Evolutionary conservation across 2,113 vertebrate species (phyloP), one percentile per base, ranked within the genome.

Genomic region (Sphyrna mokarran): DNA sequence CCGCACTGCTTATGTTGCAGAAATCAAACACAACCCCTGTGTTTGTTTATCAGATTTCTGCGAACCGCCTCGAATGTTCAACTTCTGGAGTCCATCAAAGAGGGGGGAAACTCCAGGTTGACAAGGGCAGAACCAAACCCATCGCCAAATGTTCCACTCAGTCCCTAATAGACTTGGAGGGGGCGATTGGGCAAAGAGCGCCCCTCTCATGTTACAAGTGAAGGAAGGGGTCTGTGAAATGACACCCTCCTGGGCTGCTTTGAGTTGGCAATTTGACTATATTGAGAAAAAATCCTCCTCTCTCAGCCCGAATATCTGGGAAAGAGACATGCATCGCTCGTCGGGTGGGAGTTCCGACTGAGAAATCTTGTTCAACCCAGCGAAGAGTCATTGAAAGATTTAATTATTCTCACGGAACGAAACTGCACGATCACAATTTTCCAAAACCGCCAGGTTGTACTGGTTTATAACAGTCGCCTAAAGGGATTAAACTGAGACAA

Each of bases 401-500:
- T 14, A 93, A 40, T 7, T 66, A 0, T 48, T 11, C 9, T 69
- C 69, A 18, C 40, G 26, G n/a, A 70, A 26, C 69, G 18, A 18
- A 63, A 29, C 58, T n/a, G 63, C 14, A 61, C 33, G 13, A 13
- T 43, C 23, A 26, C 48, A 58, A 5, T 66, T 66, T 63, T 63
- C 26, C 54, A 94, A 40, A 68, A 10, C 22, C 10, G 68, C 61
- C 37, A 29, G 66, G 18, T 94, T 94, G 20, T 69, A 94, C 43
- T 26, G 43, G 68, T 70, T 95, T 95, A 70, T 70, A 43, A 72
- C 23, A 43, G 40, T 54, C 69, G 43, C 37, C 37, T 43, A 76
- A 48, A 95, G 69, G 94, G 68, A 95, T 95, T 76, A 72, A 72
- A 33, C 86, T 40, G 69, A 61, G 69, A 37, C 68, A 54, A 95